Base-by-base conservation (phyloP, 2,113 vertebrate genomes). In the Nibea coibor region DNA sequence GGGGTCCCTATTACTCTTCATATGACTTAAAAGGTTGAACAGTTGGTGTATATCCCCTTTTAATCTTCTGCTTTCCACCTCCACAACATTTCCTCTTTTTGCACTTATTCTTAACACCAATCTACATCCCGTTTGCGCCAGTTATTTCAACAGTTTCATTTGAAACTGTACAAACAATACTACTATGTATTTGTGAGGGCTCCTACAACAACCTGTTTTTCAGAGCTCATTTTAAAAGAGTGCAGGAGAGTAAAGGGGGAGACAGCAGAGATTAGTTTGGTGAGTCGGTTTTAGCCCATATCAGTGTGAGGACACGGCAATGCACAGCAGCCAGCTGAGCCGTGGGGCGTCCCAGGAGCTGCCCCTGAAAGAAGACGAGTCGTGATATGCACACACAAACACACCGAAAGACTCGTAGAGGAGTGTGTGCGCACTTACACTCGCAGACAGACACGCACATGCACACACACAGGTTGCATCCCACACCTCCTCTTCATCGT, bases 401-500 rank as follows among this genome's bases (percentile, higher is more conserved):
- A 51, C 64, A 63, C 22, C 8, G 0, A 42, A 75, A 42, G 47
- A 70, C 50, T 65, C 9, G n/a, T 2, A 3, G 20, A 76, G 67
- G 35, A 19, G 20, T 26, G 35, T 54, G 39, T 73, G 57, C 48
- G 63, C 31, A 35, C 43, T 35, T 5, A 61, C 24, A 58, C 56
- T 42, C 39, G 0, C 28, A 28, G 5, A 39, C 35, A 39, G 35
- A 48, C 53, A 62, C 20, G 56, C 71, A 81, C 24, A 26, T 2
- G 2, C 50, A 79, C 51, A 59, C 47, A 57, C 56, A 66, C 45
- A 47, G 28, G 66, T 81, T 82, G 62, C 75, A 73, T 78, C 70
- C 65, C 31, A 75, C 78, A 58, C 22, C 63, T 77, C 42, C 45
- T 74, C 62, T 66, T 85, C 78, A 51, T 80, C n/a, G 3, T 56